Evolutionary conservation across 2,113 vertebrate species (phyloP).

Genomic region (Alexandromys fortis): DNA sequence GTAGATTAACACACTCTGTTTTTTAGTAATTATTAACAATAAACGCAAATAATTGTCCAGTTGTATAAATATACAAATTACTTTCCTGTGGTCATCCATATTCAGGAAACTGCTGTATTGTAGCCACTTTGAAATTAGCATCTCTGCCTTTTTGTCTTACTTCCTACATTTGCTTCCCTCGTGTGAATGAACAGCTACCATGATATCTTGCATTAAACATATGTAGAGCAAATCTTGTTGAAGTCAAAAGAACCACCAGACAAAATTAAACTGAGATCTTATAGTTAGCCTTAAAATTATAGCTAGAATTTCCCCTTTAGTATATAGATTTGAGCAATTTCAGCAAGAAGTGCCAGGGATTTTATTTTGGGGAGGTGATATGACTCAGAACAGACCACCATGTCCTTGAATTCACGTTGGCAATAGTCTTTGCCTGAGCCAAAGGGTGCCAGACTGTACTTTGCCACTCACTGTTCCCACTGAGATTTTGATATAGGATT

Average conservation of each 20-base stretch:
- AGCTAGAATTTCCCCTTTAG: not conserved
- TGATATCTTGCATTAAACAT: not conserved
- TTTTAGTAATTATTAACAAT: not conserved
- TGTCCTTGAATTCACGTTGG: constrained; percentile 30
- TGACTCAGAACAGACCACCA: not conserved
- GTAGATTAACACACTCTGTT: not conserved
- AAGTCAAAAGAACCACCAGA: not conserved
- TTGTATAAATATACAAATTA: not conserved
- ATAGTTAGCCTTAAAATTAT: not conserved
- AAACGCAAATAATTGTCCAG: not conserved
- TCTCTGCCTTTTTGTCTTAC: not conserved
- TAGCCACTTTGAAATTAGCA: not conserved
- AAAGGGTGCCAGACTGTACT: constrained; percentile 19
- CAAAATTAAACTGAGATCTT: constrained; percentile 13
- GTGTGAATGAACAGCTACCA: not conserved
- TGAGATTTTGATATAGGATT: constrained; percentile 32
- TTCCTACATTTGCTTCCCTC: not conserved
- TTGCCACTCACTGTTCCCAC: constrained; percentile 33
- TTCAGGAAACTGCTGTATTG: not conserved
- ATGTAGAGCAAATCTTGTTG: not conserved
- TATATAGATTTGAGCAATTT: not conserved
- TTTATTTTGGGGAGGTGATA: not conserved
- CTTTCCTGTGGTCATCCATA: not conserved
- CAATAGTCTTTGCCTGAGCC: not conserved
- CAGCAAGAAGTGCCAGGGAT: not conserved